phyloP scores from a whole-genome alignment of 2,113 vertebrate species.

The Oreotrochilus melanogaster region DNA sequence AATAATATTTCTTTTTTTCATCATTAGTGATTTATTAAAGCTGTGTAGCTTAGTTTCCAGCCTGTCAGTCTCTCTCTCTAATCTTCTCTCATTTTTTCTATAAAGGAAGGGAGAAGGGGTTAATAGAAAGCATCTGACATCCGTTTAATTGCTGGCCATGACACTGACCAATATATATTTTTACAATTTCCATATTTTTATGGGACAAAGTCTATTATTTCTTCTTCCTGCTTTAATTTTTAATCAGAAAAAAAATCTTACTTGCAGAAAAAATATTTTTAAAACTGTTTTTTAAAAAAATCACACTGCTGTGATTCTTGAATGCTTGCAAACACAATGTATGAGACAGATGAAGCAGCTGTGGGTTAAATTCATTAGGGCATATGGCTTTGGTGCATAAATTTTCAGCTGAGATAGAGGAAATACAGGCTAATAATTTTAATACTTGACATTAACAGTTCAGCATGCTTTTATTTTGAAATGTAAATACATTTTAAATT shows the following conservation, averaged over 20 bases:
- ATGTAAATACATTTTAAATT: not conserved
- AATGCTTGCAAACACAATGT: not conserved
- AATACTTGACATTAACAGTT: not conserved
- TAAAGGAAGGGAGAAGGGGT: too few relatives aligned
- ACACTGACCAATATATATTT: not conserved
- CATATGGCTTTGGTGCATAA: not conserved
- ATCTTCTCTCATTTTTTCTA: too few relatives aligned
- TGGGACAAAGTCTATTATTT: not conserved
- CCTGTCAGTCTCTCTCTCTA: too few relatives aligned
- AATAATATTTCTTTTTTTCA: too few relatives aligned
- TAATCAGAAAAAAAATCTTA: not conserved
- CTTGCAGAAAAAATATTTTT: not conserved
- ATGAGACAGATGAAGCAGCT: not conserved
- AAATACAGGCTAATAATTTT: not conserved
- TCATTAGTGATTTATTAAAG: too few relatives aligned
- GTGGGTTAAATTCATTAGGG: not conserved
- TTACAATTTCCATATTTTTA: not conserved
- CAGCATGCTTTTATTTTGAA: not conserved
- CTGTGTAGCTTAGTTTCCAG: too few relatives aligned
- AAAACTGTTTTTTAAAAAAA: not conserved
- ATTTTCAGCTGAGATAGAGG: not conserved
- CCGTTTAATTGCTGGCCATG: too few relatives aligned
- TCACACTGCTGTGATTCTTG: not conserved
- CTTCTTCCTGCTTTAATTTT: not conserved
- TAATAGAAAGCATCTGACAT: too few relatives aligned